Base-by-base conservation (phyloP, 1,140 invertebrate genomes). In the Trigoniulus corallinus region DNA sequence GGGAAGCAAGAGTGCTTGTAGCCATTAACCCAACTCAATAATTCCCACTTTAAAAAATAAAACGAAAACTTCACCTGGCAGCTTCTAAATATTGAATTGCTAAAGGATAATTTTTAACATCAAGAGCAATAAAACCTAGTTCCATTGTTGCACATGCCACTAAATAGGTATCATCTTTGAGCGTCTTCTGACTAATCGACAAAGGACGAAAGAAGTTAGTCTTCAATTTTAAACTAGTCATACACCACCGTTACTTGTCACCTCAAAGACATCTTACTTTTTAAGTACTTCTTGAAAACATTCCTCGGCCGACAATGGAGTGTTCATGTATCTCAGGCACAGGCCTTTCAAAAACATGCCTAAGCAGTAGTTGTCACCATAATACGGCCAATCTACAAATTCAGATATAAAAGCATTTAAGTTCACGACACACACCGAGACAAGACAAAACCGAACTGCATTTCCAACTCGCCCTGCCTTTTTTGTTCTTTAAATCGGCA, bases 271-370 rank as follows among this genome's bases (percentile, higher is more conserved):
- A 34, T 7, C 64, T 63, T 60, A 74, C 72, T 63, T 64, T 47
- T 60, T 56, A 24, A 71, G 59, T 20, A 87, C 77, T 54, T 74
- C 72, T 55, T 71, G 72, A 26, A 92, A 75, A 63, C 78, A 84
- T 58, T 85, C 75, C 54, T 89, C 76, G 7, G 88, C 82, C 61
- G 83, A 74, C 26, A 80, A 64, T 41, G 74, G 72, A 59, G 77
- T 76, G 43, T 74, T 73, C 73, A 87, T 76, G 59, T 81, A 75
- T 47, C 77, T 71, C n/a, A 88, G 69, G 63, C 86, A 88, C 22
- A 85, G 77, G 13, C 88, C 92, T 67, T 87, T 84, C 25, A 95
- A 62, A 42, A 92, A 68, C 7, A 82, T 66, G 4, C 84, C 65
- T 22, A 95, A 70, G 25, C 78, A 82, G 54, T 77, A 74, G 64